Conservation (phyloP, 2,113 vertebrate species). For the Gymnogyps californianus region DNA sequence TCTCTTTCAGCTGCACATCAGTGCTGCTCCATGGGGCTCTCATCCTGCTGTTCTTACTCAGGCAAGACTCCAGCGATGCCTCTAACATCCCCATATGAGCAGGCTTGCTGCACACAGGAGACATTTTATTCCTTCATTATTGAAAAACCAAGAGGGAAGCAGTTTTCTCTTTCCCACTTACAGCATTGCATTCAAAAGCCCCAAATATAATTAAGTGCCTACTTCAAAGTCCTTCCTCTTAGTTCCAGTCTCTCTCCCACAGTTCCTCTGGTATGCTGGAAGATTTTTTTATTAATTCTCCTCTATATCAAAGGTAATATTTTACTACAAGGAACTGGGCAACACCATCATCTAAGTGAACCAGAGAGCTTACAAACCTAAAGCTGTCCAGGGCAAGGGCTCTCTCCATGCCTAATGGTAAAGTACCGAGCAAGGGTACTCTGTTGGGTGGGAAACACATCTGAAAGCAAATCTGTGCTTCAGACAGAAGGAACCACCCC, state of each 20-base stretch:
- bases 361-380: neutral
- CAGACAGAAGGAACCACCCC: neutral
- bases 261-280: neutral
- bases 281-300: neutral
- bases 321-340: neutral
- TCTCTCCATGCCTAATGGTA: neutral
- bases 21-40: neutral
- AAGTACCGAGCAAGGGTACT: neutral
- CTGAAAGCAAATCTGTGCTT: neutral
- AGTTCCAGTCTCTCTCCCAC: neutral
- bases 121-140: neutral
- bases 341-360: neutral
- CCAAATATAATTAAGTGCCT: neutral
- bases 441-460: neutral
- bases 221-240: neutral
- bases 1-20: neutral
- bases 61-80: neutral
- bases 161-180: neutral
- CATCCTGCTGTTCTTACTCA: neutral
- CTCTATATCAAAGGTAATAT: neutral
- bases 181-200: neutral
- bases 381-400: neutral
- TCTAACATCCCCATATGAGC: neutral
- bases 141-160: neutral
- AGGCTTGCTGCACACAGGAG: neutral